phyloP scores from a whole-genome alignment of 2,888 invertebrate genomes.

The Drosophila rellima region DNA sequence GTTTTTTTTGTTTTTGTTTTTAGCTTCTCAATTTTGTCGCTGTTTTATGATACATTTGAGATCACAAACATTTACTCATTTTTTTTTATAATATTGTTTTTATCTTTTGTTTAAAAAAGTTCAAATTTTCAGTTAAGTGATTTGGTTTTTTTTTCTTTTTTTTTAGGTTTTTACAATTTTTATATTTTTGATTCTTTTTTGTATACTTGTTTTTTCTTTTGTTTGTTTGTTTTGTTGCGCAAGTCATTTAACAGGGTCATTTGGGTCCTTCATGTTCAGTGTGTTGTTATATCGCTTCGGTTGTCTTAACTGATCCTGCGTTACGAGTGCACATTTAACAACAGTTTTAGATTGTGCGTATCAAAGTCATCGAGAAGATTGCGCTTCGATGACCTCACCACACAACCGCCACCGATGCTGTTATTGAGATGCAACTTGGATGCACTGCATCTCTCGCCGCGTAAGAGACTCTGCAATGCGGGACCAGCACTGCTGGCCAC shows the following conservation, averaged over 20 bases:
- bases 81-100: conserved; percentile 38
- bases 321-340: conserved; percentile 88
- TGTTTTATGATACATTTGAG: conserved; percentile 83
- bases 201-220: conserved; percentile 47
- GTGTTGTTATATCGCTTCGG: conserved; percentile 32
- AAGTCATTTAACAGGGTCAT: conserved; percentile 67
- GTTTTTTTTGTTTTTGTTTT: conserved; percentile 30
- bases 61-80: conserved; percentile 82
- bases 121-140: conserved; percentile 70
- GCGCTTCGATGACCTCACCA: conserved; percentile 83
- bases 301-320: conserved; percentile 49
- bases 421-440: conserved; percentile 41
- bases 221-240: conserved; percentile 40
- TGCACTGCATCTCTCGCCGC: conserved; percentile 56
- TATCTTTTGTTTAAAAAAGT: conserved; percentile 73
- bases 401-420: conserved; percentile 61
- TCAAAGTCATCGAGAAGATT: conserved; percentile 86
- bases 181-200: conserved; percentile 68
- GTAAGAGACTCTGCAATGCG: conserved; percentile 69
- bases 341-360: conserved; percentile 88
- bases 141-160: conserved; percentile 59
- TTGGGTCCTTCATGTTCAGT: conserved; percentile 60
- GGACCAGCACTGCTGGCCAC: conserved; percentile 84
- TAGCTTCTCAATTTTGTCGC: conserved; percentile 72
- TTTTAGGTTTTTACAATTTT: conserved; percentile 60